These are phyloP conservation scores for Nannospalax galili DNA, from an alignment of 2,113 vertebrate genomes.

Conservation along the genomic window DNA sequence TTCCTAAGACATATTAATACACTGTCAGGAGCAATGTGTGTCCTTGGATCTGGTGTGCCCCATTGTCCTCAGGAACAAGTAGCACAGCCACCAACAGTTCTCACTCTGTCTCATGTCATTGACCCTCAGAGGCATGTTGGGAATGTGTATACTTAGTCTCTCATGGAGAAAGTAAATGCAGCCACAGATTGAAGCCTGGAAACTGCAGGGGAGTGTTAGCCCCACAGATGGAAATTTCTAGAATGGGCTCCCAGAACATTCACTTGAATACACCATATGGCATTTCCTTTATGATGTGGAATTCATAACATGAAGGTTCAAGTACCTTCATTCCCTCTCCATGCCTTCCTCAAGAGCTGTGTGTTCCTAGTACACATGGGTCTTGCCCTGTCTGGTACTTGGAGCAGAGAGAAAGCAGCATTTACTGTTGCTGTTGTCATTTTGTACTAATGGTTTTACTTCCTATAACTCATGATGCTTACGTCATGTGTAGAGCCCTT, in stretches of 20 bases:
- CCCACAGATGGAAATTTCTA: not conserved
- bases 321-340: not conserved
- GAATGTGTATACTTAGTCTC: not conserved
- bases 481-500: not conserved
- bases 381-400: not conserved
- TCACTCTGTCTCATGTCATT: not conserved
- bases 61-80: not conserved
- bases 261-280: not conserved
- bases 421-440: not conserved
- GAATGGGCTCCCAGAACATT: not conserved
- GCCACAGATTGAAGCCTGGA: not conserved
- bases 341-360: accelerated
- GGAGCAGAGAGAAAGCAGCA: not conserved
- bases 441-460: not conserved
- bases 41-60: not conserved
- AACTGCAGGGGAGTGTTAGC: not conserved
- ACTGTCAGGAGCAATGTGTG: not conserved
- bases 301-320: not conserved
- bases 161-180: not conserved
- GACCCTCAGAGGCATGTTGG: not conserved
- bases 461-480: not conserved
- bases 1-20: not conserved
- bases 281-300: not conserved
- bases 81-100: not conserved
- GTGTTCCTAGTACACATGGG: accelerated